Base-by-base conservation (phyloP, 1,140 invertebrate genomes). In the Cyphomyrmex costatus region DNA sequence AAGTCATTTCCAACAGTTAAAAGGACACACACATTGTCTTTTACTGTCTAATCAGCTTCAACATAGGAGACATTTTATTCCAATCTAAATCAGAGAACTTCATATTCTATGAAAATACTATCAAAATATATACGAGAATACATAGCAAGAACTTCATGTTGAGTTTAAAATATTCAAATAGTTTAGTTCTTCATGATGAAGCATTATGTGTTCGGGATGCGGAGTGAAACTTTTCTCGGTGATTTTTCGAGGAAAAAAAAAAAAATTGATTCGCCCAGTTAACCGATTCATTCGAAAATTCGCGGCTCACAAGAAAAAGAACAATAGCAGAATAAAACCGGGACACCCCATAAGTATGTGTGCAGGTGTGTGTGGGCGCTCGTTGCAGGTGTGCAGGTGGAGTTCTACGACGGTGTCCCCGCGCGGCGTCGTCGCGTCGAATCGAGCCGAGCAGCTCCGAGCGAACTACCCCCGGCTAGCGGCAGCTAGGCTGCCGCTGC, bases 381-480 rank as follows among this genome's bases (percentile, higher is more conserved):
- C 53, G 53, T 60, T 60, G 77, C 66, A 60, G 56, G 66, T 83
- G 66, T 73, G 53, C 77, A 61, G 70, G 63, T 84, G 61, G 66
- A 82, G 66, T 73, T 66, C 68, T 68, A 82, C 80, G 80, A 85
- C 65, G 82, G 56, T 89, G 88, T 89, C 80, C 78, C 49, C 63
- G 51, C 61, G 49, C 70, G 27, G 51, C 21, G 61, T 73, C 82
- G 86, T 79, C 60, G 74, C 24, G 76, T 89, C 92, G 91, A 92
- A 66, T 83, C 73, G 73, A 85, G 68, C 91, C 92, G 91, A 92
- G 73, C 49, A 12, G 87, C 42, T 78, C 90, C 92, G 92, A 92
- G 58, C 73, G 77, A 91, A 56, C 74, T 66, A 77, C 70, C 84
- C 85, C 68, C 87, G 77, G 78, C 71, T 58, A 21, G 68, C 66